Base-by-base conservation (phyloP, 2,797 vertebrate species). In the Halcyon badia region DNA sequence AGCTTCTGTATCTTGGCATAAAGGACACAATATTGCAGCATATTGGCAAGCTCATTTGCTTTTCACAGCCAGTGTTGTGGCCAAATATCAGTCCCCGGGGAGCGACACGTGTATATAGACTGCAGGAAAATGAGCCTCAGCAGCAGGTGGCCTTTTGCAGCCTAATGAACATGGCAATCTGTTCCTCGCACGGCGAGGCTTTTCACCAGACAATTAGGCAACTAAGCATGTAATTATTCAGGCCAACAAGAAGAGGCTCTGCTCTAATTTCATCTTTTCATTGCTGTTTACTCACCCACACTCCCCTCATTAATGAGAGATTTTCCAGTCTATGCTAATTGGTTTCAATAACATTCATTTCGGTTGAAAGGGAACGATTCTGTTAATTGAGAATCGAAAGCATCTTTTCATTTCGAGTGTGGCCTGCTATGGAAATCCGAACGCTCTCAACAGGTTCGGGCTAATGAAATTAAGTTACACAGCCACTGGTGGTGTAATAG, bases 321-420 rank as follows among this genome's bases (percentile, higher is more conserved):
- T 99, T 99, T 99, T 99, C 99, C 99, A 99, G 99, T 99, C 99
- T 98, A 98, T 99, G 99, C 99, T 99, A 99, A 99, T 99, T 99
- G 99, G 99, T 99, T 99, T 99, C 99, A 99, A 99, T 99, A 99
- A 99, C 99, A 99, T 99, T 99, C 99, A 99, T 99, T 99, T 99
- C 99, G 98, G 99, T 99, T 99, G 99, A 99, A 99, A 99, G 99
- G 99, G 99, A 99, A 98, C 96, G 99, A 99, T 99, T 99, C 99
- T 98, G 99, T 99, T 99, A 99, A 99, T 99, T 99, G 99, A 99
- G 99, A 99, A 99, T 99, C 98, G 98, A 98, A 99, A 98, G 98
- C 98, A 98, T 98, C 99, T 99, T 99, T 99, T 99, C 99, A 99
- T 99, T 99, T 99, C 98, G 95, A 99, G 99, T 99, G 99, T 98